Conservation (phyloP, 2,888 invertebrate species). For the Saturnia japonica region DNA sequence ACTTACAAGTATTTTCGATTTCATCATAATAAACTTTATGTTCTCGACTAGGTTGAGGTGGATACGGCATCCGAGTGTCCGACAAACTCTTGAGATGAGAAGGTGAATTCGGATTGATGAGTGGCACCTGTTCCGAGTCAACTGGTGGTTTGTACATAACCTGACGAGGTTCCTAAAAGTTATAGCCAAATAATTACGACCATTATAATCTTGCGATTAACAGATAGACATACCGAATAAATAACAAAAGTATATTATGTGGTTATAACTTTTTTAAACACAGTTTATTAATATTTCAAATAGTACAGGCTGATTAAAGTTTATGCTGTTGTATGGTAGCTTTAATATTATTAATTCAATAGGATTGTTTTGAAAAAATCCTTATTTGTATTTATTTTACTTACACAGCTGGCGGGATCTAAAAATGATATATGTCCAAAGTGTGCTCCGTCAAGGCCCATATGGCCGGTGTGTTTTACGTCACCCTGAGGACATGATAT, state of each 20-base stretch:
- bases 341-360: neutral
- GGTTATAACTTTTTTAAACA: no score
- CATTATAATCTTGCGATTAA: neutral
- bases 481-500: constrained; percentile 98
- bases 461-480: constrained; percentile 96
- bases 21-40: constrained; percentile 45
- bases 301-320: no score
- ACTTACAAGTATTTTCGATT: constrained; percentile 55
- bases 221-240: neutral
- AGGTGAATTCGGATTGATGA: constrained; percentile 81
- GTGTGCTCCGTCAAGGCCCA: constrained; percentile 97
- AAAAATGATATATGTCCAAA: constrained; percentile 94
- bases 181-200: neutral
- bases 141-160: constrained; percentile 95
- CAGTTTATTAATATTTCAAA: no score
- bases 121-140: constrained; percentile 87
- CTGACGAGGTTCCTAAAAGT: constrained; percentile 89
- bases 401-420: constrained; percentile 68
- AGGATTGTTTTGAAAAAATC: neutral
- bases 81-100: constrained; percentile 66
- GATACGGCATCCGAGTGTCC: constrained; percentile 59
- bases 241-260: neutral
- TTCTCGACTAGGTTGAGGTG: constrained; percentile 43
- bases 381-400: constrained; percentile 38
- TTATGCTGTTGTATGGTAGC: no score